phyloP scores from a whole-genome alignment of 1,140 invertebrate genomes.

The Zelostemma sp. region DNA sequence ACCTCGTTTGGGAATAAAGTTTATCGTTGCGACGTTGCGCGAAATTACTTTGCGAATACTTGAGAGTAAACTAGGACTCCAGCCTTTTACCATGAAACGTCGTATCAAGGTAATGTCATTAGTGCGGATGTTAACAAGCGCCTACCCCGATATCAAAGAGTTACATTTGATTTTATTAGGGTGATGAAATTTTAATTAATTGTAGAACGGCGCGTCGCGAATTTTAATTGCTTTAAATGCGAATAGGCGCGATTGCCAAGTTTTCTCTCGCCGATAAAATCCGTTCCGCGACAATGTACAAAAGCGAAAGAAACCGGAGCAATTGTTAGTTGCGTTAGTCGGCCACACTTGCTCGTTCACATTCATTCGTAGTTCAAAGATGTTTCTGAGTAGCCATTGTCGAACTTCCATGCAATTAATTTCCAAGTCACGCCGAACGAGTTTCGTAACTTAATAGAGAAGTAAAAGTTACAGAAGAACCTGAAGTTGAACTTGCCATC shows the following conservation, averaged over 20 bases:
- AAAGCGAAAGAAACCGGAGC: slow-evolving; percentile 5
- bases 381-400: slow-evolving; percentile 49
- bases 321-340: slow-evolving; percentile 16
- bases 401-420: slow-evolving; percentile 58
- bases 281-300: neutral
- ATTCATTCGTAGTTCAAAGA: slow-evolving; percentile 14
- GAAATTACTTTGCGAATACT: slow-evolving; percentile 3
- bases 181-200: slow-evolving; percentile 5
- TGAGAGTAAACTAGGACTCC: neutral
- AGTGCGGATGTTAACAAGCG: neutral
- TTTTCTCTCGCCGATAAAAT: neutral
- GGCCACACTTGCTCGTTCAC: slow-evolving; percentile 18
- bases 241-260: neutral
- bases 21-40: neutral
- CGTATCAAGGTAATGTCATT: slow-evolving; percentile 4
- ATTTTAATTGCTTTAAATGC: neutral
- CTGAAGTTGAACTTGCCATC: slow-evolving; percentile 22
- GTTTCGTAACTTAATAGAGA: slow-evolving; percentile 19
- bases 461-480: slow-evolving; percentile 23
- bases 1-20: neutral
- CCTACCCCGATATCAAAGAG: neutral
- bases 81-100: neutral
- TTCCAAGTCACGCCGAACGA: slow-evolving; percentile 38
- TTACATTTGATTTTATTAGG: neutral
- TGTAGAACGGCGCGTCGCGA: neutral